Evolutionary conservation across 1,140 invertebrate genomes (phyloP), one percentile per base, ranked within the genome.

Genomic region (Drosophila willistoni): DNA sequence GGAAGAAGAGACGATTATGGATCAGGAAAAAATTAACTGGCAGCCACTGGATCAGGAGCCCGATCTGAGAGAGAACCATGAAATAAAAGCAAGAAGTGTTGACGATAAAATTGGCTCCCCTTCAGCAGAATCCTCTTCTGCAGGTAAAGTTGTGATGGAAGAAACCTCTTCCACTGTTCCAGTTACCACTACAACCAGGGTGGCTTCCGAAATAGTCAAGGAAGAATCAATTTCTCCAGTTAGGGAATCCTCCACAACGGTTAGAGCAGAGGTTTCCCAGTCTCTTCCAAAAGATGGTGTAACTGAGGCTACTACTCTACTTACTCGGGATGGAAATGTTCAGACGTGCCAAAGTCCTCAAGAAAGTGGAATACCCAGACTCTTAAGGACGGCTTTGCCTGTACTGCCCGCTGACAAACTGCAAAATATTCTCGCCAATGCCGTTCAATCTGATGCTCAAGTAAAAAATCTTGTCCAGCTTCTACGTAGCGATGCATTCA

Each of bases 391-490:
- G 12, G 83, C 82, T 0, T 79, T 83, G 1, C 47, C 83, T 0
- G 10, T 83, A 3, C 14, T 86, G 13, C 83, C 83, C 0, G 47
- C 33, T 13, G 56, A 61, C 0, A 66, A 72, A 1, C 14, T 86
- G 12, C 47, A 64, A 13, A 86, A 86, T 13, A 86, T 87, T 7
- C 12, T 87, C 19, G 69, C 76, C 29, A 86, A 87, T 66, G 82
- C 79, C 3, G 29, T 34, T 1, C 61, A 83, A 9, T 51, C 44
- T 51, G 82, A 86, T 60, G 14, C 72, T 4, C 79, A 86, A 22
- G 79, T 86, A 9, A 10, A 7, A 19, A 42, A 56, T 0, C 39
- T 86, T 9, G 12, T 79, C 2, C 42, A 55, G 6, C 39, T 86
- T 33, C 19, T 86, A 7, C 65, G 69, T 10, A 77, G 79, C 33